Evolutionary conservation across 2,888 invertebrate genomes (phyloP).

Genomic region (Xanthia icteritia): DNA sequence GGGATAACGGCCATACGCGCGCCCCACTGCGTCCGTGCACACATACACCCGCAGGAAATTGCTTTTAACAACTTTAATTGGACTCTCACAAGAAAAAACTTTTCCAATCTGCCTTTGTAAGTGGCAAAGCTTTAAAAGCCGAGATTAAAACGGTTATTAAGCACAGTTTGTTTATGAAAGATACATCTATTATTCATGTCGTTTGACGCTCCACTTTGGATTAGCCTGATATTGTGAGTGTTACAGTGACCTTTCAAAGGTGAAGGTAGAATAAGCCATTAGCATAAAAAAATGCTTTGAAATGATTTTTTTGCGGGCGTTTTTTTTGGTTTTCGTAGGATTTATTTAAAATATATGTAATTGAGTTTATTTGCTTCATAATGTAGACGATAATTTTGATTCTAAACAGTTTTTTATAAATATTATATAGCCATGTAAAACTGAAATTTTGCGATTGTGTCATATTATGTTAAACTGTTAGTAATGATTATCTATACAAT

Average conservation of each 20-base stretch:
- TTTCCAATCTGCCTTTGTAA: conserved; percentile 89
- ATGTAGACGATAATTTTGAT: background rate
- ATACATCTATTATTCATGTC: conserved; percentile 66
- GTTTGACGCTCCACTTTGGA: conserved; percentile 53
- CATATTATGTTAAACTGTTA: too few relatives aligned
- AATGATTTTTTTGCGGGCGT: background rate
- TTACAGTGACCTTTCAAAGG: conserved; percentile 39
- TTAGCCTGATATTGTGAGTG: conserved; percentile 41
- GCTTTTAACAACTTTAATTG: conserved; percentile 89
- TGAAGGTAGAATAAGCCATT: conserved; percentile 33
- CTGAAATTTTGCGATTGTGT: too few relatives aligned
- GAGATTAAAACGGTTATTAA: conserved; percentile 83
- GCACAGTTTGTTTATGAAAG: conserved; percentile 73
- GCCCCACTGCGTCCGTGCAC: conserved; percentile 73
- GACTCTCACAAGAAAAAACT: conserved; percentile 87
- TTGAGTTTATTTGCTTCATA: background rate
- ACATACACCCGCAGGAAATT: conserved; percentile 82
- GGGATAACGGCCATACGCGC: conserved; percentile 60
- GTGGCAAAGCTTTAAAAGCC: conserved; percentile 80
- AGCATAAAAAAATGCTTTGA: conserved; percentile 28
- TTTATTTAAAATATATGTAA: background rate
- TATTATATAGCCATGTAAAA: too few relatives aligned
- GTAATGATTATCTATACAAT: background rate
- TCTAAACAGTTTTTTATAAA: too few relatives aligned
- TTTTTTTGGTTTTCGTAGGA: background rate